Evolutionary conservation across 1,140 invertebrate genomes (phyloP).

Genomic region (Papilio xuthus): DNA sequence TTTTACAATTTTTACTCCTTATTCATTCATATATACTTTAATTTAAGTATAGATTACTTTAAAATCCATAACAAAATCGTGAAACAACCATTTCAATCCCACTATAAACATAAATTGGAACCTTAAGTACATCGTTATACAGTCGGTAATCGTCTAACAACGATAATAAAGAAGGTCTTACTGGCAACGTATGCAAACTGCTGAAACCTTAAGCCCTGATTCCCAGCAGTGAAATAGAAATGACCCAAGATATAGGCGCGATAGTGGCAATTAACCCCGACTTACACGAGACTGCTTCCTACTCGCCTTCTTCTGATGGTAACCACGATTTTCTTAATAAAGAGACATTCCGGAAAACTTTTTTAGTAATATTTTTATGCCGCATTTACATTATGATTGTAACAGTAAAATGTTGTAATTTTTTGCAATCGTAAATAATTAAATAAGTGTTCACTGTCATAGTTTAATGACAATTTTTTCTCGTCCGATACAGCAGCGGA

Average conservation of each 20-base stretch:
- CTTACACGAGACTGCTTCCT: slow-evolving; percentile 27
- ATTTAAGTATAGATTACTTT: not conserved
- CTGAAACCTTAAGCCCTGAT: slow-evolving; percentile 22
- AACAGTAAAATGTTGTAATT: no score
- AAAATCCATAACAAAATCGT: not conserved
- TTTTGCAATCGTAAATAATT: no score
- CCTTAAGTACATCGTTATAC: not conserved
- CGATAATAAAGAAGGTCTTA: not conserved
- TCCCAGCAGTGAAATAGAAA: slow-evolving; percentile 29
- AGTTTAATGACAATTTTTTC: no score
- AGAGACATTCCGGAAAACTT: not conserved
- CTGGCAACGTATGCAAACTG: slow-evolving; percentile 19
- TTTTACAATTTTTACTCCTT: not conserved
- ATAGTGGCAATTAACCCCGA: slow-evolving; percentile 32
- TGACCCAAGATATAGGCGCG: slow-evolving; percentile 31
- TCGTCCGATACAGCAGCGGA: no score
- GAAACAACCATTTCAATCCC: not conserved
- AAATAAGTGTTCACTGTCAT: no score
- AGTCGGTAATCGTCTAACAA: not conserved
- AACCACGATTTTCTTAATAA: not conserved
- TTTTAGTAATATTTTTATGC: no score
- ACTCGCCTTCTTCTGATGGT: slow-evolving; percentile 17
- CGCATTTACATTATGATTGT: no score
- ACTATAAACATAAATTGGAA: slow-evolving; percentile 16
- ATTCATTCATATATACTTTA: not conserved